Evolutionary conservation across 2,797 vertebrate genomes (phyloP).

Genomic region (Characodon lateralis): DNA sequence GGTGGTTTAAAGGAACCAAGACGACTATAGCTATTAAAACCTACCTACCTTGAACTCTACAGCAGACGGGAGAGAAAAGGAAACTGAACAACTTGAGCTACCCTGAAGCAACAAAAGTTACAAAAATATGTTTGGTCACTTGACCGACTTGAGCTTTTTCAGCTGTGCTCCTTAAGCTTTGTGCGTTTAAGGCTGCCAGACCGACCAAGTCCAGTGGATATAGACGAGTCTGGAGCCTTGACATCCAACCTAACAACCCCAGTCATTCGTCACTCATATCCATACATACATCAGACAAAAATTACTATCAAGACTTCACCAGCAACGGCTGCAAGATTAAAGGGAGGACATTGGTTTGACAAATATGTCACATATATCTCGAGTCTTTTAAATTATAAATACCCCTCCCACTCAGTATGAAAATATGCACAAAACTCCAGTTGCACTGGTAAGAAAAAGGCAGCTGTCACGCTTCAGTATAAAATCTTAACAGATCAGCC

Average conservation of each 20-base stretch:
- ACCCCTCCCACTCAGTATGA: constrained; percentile 32
- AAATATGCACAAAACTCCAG: constrained; percentile 39
- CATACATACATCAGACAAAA: constrained; percentile 30
- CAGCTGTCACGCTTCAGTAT: constrained; percentile 43
- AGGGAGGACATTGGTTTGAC: constrained; percentile 59
- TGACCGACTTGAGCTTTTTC: constrained; percentile 62
- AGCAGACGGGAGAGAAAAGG: constrained; percentile 14
- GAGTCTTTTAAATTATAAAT: constrained; percentile 32
- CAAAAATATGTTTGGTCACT: constrained; percentile 77
- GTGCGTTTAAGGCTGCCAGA: constrained; percentile 66
- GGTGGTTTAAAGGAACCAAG: constrained; percentile 21
- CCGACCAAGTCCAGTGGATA: constrained; percentile 57
- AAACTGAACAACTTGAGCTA: constrained; percentile 34
- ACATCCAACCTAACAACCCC: constrained; percentile 46
- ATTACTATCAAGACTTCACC: constrained; percentile 26
- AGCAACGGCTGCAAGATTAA: constrained; percentile 58
- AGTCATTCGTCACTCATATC: constrained; percentile 30
- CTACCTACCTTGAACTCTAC: constrained; percentile 27
- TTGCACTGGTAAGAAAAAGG: constrained; percentile 50
- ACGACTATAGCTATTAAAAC: constrained; percentile 7
- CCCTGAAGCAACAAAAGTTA: constrained; percentile 45
- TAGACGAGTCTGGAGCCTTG: constrained; percentile 55
- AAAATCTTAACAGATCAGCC: constrained; percentile 28
- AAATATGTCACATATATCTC: background rate
- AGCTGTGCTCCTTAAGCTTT: constrained; percentile 69